These are phyloP conservation scores for Pipa parva DNA, from an alignment of 2,113 vertebrate species.

Conservation along the genomic window DNA sequence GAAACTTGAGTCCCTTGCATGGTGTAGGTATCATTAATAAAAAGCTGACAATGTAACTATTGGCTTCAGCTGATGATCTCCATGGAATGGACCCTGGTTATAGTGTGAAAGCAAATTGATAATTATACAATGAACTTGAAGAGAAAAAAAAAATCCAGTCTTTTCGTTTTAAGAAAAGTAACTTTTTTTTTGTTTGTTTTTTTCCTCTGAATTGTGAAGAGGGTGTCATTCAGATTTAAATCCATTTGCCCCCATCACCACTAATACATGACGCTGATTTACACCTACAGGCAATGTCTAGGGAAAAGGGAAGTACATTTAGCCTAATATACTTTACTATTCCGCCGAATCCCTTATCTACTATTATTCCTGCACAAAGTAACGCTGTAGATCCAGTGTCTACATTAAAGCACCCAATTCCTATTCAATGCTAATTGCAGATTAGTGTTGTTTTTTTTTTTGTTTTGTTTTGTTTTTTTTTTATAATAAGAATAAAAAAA, in stretches of 20 bases:
- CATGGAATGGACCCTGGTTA: conserved; percentile 52
- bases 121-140: conserved; percentile 67
- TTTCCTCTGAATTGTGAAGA: conserved; percentile 65
- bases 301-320: conserved; percentile 47
- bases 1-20: not conserved
- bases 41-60: not conserved
- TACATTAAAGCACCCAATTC: not conserved
- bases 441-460: too few species aligned
- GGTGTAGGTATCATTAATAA: not conserved
- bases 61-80: not conserved
- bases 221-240: conserved; percentile 48
- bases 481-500: too few species aligned
- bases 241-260: conserved; percentile 50
- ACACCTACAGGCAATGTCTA: conserved; percentile 34
- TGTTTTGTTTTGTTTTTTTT: too few species aligned
- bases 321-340: not conserved
- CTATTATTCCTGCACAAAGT: too few species aligned
- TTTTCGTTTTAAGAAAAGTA: conserved; percentile 72
- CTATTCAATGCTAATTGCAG: too few species aligned
- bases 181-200: conserved; percentile 61
- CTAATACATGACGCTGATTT: conserved; percentile 51
- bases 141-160: conserved; percentile 49
- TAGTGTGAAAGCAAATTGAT: conserved; percentile 55
- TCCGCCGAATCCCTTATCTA: too few species aligned
- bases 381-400: not conserved